Conservation (phyloP, 2,113 vertebrate species). For the Microcebus murinus region DNA sequence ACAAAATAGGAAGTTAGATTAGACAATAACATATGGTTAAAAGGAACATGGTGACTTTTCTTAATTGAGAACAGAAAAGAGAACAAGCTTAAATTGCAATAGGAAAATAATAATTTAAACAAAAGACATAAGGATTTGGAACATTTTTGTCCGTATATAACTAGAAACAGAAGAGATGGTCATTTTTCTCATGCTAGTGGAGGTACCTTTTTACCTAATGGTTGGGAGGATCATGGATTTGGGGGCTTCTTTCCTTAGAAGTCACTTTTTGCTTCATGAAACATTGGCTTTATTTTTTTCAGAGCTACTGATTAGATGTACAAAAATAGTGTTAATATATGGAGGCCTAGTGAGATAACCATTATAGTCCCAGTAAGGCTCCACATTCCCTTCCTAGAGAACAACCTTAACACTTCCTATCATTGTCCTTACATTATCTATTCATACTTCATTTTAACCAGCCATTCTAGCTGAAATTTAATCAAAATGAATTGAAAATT, state of each 20-base stretch:
- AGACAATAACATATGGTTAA: neutral
- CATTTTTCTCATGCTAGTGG: neutral
- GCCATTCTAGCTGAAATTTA: neutral
- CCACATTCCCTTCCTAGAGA: too few relatives aligned
- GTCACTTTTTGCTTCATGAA: neutral
- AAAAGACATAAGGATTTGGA: neutral
- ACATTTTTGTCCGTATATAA: neutral
- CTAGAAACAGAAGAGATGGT: neutral
- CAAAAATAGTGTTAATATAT: neutral
- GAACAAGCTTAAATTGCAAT: neutral
- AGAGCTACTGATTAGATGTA: neutral
- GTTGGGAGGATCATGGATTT: neutral
- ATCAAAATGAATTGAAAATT: neutral
- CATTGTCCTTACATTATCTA: neutral
- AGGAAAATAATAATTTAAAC: neutral
- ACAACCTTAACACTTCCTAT: neutral
- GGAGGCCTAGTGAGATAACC: neutral
- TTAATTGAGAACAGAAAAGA: neutral
- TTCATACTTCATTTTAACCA: neutral
- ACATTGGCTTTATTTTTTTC: neutral
- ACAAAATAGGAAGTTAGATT: neutral
- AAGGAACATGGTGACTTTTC: neutral
- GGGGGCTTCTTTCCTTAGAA: neutral
- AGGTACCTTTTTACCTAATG: neutral
- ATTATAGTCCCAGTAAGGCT: neutral